Evolutionary conservation across 2,888 invertebrate genomes (phyloP).

Genomic region (Ariolimax columbianus): DNA sequence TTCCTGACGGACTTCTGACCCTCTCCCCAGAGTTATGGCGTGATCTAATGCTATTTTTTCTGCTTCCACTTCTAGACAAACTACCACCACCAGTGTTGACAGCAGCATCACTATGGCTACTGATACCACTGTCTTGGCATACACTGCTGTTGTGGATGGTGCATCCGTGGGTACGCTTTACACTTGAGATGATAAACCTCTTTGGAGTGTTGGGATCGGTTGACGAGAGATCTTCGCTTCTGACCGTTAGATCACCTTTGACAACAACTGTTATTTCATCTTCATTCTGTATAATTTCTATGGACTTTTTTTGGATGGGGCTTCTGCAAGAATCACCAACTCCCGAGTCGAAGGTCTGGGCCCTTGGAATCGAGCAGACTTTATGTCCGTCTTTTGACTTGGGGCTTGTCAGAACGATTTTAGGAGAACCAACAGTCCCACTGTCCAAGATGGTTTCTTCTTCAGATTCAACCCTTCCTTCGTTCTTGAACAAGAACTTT

Average conservation of each 20-base stretch:
- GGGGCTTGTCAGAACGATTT: conserved; percentile 59
- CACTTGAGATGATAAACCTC: conserved; percentile 50
- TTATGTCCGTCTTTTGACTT: conserved; percentile 21
- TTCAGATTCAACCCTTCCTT: conserved; percentile 42
- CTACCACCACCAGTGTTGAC: neutral
- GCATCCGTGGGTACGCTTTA: neutral
- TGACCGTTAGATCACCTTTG: conserved; percentile 58
- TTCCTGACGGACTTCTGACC: conserved; percentile 31
- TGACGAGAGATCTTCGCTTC: conserved; percentile 46
- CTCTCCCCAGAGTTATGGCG: neutral
- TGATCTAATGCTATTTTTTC: neutral
- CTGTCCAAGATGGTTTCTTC: conserved; percentile 59
- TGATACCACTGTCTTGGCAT: neutral
- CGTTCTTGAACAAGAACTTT: conserved; percentile 44
- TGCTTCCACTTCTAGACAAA: neutral
- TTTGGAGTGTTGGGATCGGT: conserved; percentile 50
- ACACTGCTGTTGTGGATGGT: neutral
- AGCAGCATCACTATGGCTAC: neutral
- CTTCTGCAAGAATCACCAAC: conserved; percentile 3
- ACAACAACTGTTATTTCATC: conserved; percentile 63
- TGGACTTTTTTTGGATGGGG: conserved; percentile 47
- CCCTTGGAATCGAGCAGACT: conserved; percentile 13
- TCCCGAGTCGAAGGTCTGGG: conserved; percentile 38
- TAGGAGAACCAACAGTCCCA: conserved; percentile 59
- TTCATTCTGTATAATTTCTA: conserved; percentile 62